Evolutionary conservation across 2,113 vertebrate genomes (phyloP).

Genomic region (Danionella cerebrum): DNA sequence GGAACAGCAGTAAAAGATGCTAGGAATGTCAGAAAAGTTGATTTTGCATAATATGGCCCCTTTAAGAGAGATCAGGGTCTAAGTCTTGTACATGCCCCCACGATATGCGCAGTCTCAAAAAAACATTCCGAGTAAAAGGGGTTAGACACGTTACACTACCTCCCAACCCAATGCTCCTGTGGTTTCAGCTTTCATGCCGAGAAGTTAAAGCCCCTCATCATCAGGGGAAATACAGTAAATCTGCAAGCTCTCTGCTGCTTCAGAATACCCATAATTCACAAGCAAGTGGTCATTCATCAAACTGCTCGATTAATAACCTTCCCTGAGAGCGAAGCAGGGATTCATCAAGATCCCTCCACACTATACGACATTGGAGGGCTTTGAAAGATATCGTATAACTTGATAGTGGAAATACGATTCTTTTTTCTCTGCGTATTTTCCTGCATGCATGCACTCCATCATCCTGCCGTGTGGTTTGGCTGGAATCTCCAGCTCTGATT

Average conservation of each 20-base stretch:
- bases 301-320: conserved; percentile 26
- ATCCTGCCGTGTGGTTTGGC: neutral
- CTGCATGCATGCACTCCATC: neutral
- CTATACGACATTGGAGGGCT: neutral
- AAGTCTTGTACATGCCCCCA: too few species aligned
- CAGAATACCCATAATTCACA: conserved; percentile 29
- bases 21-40: too few species aligned
- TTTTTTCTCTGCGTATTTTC: neutral
- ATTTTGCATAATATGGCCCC: too few species aligned
- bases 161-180: neutral
- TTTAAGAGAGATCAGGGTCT: too few species aligned
- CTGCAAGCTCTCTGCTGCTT: neutral
- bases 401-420: neutral
- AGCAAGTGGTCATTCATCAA: conserved; percentile 40
- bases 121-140: too few species aligned
- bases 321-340: conserved; percentile 17
- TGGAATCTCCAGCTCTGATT: neutral
- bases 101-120: too few species aligned
- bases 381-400: neutral
- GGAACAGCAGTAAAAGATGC: too few species aligned
- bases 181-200: neutral
- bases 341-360: neutral
- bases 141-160: neutral
- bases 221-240: conserved; percentile 21
- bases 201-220: neutral